A percentile compares a stretch with the other conserved stretches of the same genome.
phyloP scores from a whole-genome alignment of 2,888 invertebrate species.

The Charanyca ferruginea region DNA sequence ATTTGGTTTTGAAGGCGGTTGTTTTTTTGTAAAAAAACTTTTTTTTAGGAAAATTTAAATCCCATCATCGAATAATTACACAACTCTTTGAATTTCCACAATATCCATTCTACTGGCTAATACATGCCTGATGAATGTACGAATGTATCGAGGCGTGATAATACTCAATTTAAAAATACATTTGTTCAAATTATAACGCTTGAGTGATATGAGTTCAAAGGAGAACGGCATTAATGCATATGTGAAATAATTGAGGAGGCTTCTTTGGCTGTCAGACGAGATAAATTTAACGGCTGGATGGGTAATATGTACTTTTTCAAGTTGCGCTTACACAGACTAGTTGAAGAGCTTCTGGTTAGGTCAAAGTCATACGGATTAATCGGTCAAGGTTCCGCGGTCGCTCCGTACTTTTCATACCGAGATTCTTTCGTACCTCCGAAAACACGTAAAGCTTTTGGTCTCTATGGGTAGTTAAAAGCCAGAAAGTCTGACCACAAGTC shows the following conservation, averaged over 20 bases:
- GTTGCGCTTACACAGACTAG: no score
- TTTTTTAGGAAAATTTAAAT: no score
- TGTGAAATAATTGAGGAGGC: slow-evolving; percentile 29
- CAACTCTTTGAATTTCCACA: slow-evolving; percentile 15
- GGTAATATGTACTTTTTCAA: not conserved
- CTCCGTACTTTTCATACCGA: no score
- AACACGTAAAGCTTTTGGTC: no score
- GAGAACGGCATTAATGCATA: slow-evolving; percentile 32
- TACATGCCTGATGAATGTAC: slow-evolving; percentile 28
- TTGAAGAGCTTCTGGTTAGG: no score
- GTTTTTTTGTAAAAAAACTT: no score
- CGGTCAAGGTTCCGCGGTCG: no score
- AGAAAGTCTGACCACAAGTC: no score
- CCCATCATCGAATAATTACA: slow-evolving; percentile 11
- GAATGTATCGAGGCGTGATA: slow-evolving; percentile 21
- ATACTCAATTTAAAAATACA: slow-evolving; percentile 53
- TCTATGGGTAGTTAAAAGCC: no score
- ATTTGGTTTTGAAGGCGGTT: no score
- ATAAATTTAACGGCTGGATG: slow-evolving; percentile 6
- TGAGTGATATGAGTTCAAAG: slow-evolving; percentile 31
- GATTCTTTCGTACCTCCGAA: no score
- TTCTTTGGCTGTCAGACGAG: slow-evolving; percentile 23
- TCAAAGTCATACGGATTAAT: no score
- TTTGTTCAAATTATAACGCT: slow-evolving; percentile 39
- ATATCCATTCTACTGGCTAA: slow-evolving; percentile 24